phyloP scores from a whole-genome alignment of 1,140 invertebrate genomes.

The Penaeus vannamei region DNA sequence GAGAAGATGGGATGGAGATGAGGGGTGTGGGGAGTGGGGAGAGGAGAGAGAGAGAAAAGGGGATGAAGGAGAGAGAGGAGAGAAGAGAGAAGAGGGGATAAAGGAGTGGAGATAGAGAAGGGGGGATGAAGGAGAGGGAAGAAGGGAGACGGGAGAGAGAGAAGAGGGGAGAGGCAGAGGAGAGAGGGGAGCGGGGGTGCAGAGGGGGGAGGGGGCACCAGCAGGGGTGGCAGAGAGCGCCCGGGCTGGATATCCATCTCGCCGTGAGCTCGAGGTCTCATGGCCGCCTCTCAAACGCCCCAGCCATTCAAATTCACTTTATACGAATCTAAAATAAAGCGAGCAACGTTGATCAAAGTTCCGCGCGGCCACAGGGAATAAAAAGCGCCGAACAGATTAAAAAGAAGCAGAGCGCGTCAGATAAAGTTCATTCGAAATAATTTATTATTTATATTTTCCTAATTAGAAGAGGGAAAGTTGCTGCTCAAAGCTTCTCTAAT shows the following conservation, averaged over 20 bases:
- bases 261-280: constrained; percentile 13
- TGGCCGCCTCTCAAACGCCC: constrained; percentile 46
- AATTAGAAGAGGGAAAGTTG: constrained; percentile 66
- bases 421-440: constrained; percentile 66
- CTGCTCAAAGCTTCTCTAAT: constrained; percentile 65
- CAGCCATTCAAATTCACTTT: constrained; percentile 63
- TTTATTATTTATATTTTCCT: constrained; percentile 66
- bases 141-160: no score
- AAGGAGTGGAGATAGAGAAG: background rate
- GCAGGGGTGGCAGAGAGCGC: background rate
- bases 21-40: background rate
- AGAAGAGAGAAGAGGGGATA: background rate
- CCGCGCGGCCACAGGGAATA: constrained; percentile 47
- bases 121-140: background rate
- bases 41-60: background rate
- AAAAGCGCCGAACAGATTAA: constrained; percentile 55
- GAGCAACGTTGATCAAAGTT: constrained; percentile 64
- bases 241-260: background rate
- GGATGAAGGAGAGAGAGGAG: background rate
- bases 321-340: constrained; percentile 60
- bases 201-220: background rate
- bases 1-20: background rate
- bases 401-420: constrained; percentile 59
- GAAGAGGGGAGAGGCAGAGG: background rate
- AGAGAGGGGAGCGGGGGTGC: no score